Percentiles rank a stretch among this genome's conserved stretches.
Conservation (phyloP, 2,888 invertebrate species). For the Eupithecia subfuscata region DNA sequence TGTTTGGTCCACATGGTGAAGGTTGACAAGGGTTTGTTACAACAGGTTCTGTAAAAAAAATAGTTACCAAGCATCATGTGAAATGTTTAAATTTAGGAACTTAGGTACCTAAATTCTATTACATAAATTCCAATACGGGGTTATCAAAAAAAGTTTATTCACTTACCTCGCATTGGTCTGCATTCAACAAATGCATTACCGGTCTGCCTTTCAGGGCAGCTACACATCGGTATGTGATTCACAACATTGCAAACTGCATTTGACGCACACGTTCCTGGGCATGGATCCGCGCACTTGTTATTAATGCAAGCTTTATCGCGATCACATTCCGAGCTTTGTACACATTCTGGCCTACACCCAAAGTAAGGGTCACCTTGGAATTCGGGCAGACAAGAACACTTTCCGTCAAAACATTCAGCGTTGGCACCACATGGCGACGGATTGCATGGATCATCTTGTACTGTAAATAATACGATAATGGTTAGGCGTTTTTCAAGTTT, state of each 20-base stretch:
- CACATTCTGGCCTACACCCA: constrained; percentile 91
- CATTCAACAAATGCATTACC: constrained; percentile 89
- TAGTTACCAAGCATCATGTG: background rate
- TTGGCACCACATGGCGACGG: constrained; percentile 89
- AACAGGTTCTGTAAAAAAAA: constrained; percentile 77
- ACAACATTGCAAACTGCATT: constrained; percentile 89
- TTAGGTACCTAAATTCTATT: background rate
- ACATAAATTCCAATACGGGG: background rate
- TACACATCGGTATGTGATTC: constrained; percentile 85
- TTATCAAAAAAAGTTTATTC: background rate
- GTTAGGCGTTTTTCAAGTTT: background rate
- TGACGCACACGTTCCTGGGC: constrained; percentile 90
- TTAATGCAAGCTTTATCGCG: constrained; percentile 87
- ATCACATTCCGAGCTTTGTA: constrained; percentile 89
- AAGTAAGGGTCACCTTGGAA: constrained; percentile 90
- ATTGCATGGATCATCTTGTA: constrained; percentile 84
- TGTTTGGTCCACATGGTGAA: constrained; percentile 86
- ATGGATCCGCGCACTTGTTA: constrained; percentile 91
- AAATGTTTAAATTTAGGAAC: background rate
- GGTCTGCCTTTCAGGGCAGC: constrained; percentile 85
- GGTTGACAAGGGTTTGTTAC: constrained; percentile 85
- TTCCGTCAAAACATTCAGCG: constrained; percentile 87
- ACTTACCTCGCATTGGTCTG: constrained; percentile 79
- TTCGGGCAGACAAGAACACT: constrained; percentile 88
- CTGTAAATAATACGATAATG: constrained; percentile 53